Percentiles rank a stretch among this genome's conserved stretches.
Conservation (phyloP, 1,140 invertebrate species). For the Drosophila baimaii region DNA sequence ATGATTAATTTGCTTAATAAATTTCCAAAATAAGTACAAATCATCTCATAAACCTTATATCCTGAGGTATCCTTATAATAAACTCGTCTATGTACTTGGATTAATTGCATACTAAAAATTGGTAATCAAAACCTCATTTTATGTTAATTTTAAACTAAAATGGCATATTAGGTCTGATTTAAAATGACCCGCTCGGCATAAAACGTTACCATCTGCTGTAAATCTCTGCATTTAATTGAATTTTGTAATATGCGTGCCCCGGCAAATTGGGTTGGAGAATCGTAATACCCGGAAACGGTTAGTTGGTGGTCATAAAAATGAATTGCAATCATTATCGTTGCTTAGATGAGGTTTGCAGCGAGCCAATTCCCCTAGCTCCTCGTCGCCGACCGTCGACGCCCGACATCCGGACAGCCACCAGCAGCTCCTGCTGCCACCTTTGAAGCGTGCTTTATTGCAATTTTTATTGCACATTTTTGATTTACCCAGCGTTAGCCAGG, state of each 20-base stretch:
- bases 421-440: constrained; percentile 38
- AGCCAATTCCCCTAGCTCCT: constrained; percentile 10
- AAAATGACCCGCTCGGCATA: constrained; percentile 13
- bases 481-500: constrained; percentile 45
- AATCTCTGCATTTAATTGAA: constrained; percentile 41
- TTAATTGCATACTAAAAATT: neutral
- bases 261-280: constrained; percentile 66
- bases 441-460: constrained; percentile 60
- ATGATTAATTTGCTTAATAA: neutral
- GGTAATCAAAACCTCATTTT: neutral
- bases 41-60: neutral
- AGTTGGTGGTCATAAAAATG: constrained; percentile 72
- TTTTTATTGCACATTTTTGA: constrained; percentile 78
- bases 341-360: constrained; percentile 68
- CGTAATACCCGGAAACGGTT: constrained; percentile 66
- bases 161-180: constrained; percentile 14
- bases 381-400: too few species aligned
- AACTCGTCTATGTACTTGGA: neutral
- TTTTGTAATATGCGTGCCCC: constrained; percentile 57
- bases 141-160: constrained; percentile 13
- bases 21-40: neutral
- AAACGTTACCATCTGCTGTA: constrained; percentile 14
- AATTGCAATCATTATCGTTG: constrained; percentile 81
- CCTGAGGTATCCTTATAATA: too few species aligned
- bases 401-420: neutral